These are phyloP conservation scores for Mastacembelus armatus DNA, from an alignment of 2,797 vertebrate species.

Conservation along the genomic window DNA sequence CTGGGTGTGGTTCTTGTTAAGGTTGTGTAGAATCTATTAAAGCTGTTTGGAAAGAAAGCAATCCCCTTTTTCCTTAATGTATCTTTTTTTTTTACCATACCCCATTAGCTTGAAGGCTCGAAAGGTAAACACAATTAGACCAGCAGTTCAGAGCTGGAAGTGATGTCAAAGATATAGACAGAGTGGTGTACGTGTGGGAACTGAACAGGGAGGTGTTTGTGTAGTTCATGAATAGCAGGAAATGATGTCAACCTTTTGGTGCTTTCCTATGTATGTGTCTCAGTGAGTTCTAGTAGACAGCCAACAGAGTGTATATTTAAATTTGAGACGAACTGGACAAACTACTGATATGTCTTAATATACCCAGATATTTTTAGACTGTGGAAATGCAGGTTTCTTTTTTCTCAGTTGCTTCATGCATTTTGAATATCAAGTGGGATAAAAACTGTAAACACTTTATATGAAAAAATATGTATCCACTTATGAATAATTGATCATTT, in stretches of 20 bases:
- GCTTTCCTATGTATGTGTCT: constrained; percentile 74
- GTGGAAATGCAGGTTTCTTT: constrained; percentile 5
- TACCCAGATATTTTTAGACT: constrained; percentile 47
- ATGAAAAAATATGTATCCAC: constrained; percentile 1
- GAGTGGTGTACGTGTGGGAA: constrained; percentile 78
- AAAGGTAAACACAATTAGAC: constrained; percentile 72
- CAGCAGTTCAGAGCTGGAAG: constrained; percentile 53
- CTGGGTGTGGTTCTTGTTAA: constrained; percentile 71
- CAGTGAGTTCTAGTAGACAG: constrained; percentile 45
- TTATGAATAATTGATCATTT: constrained; percentile 10
- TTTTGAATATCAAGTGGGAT: not conserved
- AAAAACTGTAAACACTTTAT: constrained; percentile 1
- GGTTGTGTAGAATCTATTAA: constrained; percentile 46
- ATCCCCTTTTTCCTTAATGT: constrained; percentile 61
- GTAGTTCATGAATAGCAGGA: constrained; percentile 85
- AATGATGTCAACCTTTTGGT: constrained; percentile 82
- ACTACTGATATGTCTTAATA: constrained; percentile 43
- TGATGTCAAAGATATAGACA: constrained; percentile 61
- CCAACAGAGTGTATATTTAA: constrained; percentile 53
- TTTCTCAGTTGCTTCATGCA: constrained; percentile 6
- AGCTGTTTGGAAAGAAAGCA: constrained; percentile 58
- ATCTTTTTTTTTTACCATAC: constrained; percentile 59
- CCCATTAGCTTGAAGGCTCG: constrained; percentile 63
- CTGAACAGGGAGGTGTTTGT: constrained; percentile 84
- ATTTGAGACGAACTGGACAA: constrained; percentile 47